Evolutionary conservation across 2,113 vertebrate genomes (phyloP).

Genomic region (Saccopteryx bilineata): DNA sequence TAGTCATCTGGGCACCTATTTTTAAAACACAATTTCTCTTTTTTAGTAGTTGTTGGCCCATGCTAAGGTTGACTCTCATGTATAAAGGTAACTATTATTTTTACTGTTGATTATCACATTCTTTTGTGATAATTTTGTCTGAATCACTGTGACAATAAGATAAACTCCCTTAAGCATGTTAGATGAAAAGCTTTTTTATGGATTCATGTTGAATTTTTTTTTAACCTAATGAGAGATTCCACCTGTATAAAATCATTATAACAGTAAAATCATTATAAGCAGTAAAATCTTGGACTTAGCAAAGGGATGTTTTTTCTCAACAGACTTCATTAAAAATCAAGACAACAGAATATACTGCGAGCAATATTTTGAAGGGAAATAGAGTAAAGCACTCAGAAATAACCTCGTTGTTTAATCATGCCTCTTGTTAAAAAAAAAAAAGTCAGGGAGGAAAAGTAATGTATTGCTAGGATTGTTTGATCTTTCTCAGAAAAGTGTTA

Average conservation of each 20-base stretch:
- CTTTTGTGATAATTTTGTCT: conserved; percentile 39
- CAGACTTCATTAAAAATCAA: conserved; percentile 64
- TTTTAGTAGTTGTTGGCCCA: conserved; percentile 81
- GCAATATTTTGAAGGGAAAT: conserved; percentile 47
- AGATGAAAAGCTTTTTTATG: conserved; percentile 67
- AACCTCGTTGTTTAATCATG: neutral
- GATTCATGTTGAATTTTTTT: conserved; percentile 56
- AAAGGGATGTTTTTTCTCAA: conserved; percentile 35
- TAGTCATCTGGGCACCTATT: conserved; percentile 80
- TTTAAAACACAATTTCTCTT: conserved; percentile 78
- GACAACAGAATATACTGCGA: neutral
- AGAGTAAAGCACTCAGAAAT: conserved; percentile 34
- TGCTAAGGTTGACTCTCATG: conserved; percentile 55
- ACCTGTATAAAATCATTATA: conserved; percentile 54
- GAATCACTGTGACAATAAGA: conserved; percentile 74
- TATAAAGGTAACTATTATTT: conserved; percentile 79
- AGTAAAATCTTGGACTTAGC: conserved; percentile 49
- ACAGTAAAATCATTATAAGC: conserved; percentile 45
- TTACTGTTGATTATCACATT: conserved; percentile 73
- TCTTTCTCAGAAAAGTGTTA: conserved; percentile 53
- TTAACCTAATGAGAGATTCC: conserved; percentile 67
- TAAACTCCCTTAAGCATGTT: conserved; percentile 57
- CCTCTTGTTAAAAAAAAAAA: neutral
- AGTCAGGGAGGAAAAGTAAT: neutral
- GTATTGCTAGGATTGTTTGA: conserved; percentile 45